Percentiles rank a stretch among this genome's conserved stretches.
These are phyloP conservation scores for Zaprionus vittiger DNA, from an alignment of 1,140 invertebrate genomes.

Conservation along the genomic window DNA sequence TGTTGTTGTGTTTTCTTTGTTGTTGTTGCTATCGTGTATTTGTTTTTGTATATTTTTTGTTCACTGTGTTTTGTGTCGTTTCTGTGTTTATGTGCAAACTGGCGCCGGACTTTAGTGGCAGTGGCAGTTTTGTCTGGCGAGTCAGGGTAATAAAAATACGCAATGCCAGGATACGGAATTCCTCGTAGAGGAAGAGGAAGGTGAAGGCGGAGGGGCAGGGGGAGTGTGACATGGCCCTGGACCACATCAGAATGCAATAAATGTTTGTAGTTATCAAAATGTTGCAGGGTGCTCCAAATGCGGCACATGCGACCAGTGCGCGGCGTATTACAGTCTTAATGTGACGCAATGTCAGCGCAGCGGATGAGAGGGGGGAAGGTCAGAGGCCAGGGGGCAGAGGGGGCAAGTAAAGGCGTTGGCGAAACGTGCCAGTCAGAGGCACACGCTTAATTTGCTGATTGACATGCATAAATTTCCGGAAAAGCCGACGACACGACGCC, in stretches of 20 bases:
- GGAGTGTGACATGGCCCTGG: not conserved
- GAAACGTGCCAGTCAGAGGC: slow-evolving; percentile 42
- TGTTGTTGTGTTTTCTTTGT: slow-evolving; percentile 11
- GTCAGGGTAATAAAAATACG: slow-evolving; percentile 68
- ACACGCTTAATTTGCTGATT: slow-evolving; percentile 61
- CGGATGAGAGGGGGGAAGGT: not conserved
- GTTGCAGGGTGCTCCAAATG: slow-evolving; percentile 39
- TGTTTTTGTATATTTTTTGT: slow-evolving; percentile 44
- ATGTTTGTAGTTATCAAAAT: slow-evolving; percentile 63
- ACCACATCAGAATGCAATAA: slow-evolving; percentile 62
- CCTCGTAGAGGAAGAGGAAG: not conserved
- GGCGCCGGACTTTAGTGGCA: slow-evolving; percentile 71
- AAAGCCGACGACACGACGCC: slow-evolving; percentile 47
- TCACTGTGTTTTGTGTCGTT: slow-evolving; percentile 25
- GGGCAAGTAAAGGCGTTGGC: not conserved
- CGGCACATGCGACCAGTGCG: slow-evolving; percentile 14
- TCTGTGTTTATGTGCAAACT: slow-evolving; percentile 69
- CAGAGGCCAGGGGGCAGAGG: not conserved
- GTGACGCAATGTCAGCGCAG: slow-evolving; percentile 35
- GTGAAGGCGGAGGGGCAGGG: not conserved
- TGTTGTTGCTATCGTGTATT: slow-evolving; percentile 17
- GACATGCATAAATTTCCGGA: slow-evolving; percentile 74
- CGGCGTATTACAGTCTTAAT: slow-evolving; percentile 27
- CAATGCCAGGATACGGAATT: slow-evolving; percentile 30
- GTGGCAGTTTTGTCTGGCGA: slow-evolving; percentile 71